Percentiles rank a stretch among this genome's conserved stretches.
Conservation (phyloP, 2,888 invertebrate genomes). For the Harpalus rufipes region DNA sequence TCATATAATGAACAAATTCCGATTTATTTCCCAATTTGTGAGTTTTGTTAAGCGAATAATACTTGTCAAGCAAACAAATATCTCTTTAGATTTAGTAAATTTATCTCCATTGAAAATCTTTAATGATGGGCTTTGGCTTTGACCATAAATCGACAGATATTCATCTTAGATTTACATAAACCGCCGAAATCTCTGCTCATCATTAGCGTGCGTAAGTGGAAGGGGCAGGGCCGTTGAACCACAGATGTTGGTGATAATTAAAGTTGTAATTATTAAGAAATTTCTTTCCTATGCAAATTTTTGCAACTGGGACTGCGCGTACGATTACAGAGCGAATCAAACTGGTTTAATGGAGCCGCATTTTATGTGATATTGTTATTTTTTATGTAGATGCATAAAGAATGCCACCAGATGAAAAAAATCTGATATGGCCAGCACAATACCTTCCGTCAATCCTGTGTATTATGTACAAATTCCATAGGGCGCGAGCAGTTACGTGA, state of each 20-base stretch:
- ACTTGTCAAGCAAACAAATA: no score
- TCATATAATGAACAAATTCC: background rate
- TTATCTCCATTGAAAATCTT: background rate
- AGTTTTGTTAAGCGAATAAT: background rate
- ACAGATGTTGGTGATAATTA: slow-evolving; percentile 31
- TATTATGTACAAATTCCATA: no score
- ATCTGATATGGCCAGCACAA: no score
- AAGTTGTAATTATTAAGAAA: slow-evolving; percentile 44
- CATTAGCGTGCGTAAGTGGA: slow-evolving; percentile 44
- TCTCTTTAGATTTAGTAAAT: background rate
- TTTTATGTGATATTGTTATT: no score
- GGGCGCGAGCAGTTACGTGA: no score
- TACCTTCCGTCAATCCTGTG: no score
- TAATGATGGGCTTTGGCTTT: slow-evolving; percentile 14
- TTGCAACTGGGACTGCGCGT: background rate
- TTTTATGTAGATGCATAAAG: no score
- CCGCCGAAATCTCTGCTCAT: slow-evolving; percentile 41
- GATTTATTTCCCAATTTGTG: slow-evolving; percentile 3
- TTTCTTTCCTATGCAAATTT: slow-evolving; percentile 50
- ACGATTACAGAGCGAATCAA: no score
- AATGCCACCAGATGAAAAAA: no score
- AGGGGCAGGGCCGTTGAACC: slow-evolving; percentile 38
- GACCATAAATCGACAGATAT: slow-evolving; percentile 48
- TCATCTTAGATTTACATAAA: slow-evolving; percentile 56
- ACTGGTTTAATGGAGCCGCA: no score